phyloP scores from a whole-genome alignment of 2,797 vertebrate species.

The Menidia menidia region DNA sequence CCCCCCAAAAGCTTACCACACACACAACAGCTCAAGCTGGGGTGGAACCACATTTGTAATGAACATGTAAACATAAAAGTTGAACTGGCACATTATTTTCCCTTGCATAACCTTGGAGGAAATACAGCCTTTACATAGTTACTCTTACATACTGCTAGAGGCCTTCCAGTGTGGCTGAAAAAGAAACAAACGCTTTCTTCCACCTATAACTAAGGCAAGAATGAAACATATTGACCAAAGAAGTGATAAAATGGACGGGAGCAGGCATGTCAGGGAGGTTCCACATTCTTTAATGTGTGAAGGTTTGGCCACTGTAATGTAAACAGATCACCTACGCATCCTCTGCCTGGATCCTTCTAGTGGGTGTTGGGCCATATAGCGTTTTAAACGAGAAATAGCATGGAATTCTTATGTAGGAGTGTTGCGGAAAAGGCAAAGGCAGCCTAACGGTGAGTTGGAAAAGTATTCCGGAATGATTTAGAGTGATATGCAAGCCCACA shows the following conservation, averaged over 20 bases:
- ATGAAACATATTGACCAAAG: background rate
- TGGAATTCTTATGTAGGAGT: too few relatives aligned
- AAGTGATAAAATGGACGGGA: background rate
- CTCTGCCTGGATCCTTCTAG: background rate
- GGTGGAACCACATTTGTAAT: constrained; percentile 24
- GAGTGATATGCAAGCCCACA: too few relatives aligned
- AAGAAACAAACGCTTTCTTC: background rate
- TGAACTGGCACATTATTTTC: constrained; percentile 31
- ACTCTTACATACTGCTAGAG: background rate
- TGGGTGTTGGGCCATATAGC: too few relatives aligned
- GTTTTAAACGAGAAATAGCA: too few relatives aligned
- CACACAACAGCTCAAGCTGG: constrained; percentile 21
- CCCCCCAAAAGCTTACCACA: constrained; percentile 36
- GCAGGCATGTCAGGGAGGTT: background rate
- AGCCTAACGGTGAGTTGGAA: too few relatives aligned
- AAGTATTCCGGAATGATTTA: too few relatives aligned
- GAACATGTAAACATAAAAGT: constrained; percentile 12
- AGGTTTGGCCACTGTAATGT: background rate
- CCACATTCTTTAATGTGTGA: too few relatives aligned
- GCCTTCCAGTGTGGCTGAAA: background rate
- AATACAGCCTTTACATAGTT: background rate
- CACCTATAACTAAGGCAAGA: background rate
- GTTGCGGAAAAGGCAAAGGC: too few relatives aligned
- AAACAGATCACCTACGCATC: constrained; percentile 10
- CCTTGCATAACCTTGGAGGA: constrained; percentile 7